Base-by-base conservation (phyloP, 2,113 vertebrate genomes). In the Marmota monax region DNA sequence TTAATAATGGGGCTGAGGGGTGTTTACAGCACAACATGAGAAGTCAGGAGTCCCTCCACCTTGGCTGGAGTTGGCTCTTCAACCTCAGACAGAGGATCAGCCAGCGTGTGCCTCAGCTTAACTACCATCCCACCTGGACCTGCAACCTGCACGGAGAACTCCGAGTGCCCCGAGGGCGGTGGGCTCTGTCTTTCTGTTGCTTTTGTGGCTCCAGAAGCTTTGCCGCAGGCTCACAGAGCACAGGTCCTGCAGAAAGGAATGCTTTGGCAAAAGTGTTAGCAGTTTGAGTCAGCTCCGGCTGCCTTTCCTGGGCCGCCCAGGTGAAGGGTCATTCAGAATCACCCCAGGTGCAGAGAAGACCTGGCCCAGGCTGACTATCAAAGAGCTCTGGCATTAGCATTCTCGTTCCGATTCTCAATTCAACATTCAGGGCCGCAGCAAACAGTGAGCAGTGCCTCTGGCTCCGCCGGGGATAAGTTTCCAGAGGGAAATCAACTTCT, bases 1-100 rank as follows among this genome's bases (percentile, higher is more conserved):
- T 94, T 94, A 96, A 94, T 96, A 95, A 94, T 23, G 51, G 91
- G 79, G 73, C 73, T 69, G 82, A 94, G n/a, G 92, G 37, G 91
- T 96, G 83, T 88, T 96, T 95, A 80, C 32, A 90, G 92, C 58
- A 34, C 27, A 7, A 63, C 58, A 17, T 6, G 13, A 88, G 56
- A 32, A 84, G 56, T 65, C 69, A 34, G 84, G 67, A 90, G 80
- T 80, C 72, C 48, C 0, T 83, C 88, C 76, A 53, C 45, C 9
- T 58, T 79, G 88, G 48, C 88, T 87, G 20, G 63, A 69, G 65
- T 58, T 73, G 20, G 51, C 83, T 63, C 4, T 18, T 16, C 12
- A 74, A 92, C 74, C 74, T 7, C 48, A 45, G 80, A 78, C 82
- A 29, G 10, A 29, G 32, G 70, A 25, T 16, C n/a, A 63, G 13